Conservation (phyloP, 2,113 vertebrate genomes). For the Baryphthengus martii region DNA sequence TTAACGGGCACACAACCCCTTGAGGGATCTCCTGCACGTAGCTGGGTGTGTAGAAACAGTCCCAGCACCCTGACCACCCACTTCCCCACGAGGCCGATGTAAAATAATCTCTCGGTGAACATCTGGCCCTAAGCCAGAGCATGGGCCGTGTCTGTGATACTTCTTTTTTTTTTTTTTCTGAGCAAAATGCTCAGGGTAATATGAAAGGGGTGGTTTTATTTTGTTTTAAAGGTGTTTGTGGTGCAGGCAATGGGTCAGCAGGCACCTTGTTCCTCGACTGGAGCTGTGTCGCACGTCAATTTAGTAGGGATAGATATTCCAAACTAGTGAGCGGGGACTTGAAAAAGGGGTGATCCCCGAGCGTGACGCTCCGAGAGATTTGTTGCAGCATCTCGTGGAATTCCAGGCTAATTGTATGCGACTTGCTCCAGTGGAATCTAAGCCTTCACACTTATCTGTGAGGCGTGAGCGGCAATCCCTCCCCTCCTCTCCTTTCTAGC, state of each 20-base stretch:
- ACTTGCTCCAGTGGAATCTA: background rate
- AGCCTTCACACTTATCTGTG: background rate
- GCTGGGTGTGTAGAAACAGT: constrained; percentile 2
- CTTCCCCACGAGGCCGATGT: background rate
- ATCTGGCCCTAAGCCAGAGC: background rate
- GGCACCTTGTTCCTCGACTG: background rate
- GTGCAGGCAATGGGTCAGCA: background rate
- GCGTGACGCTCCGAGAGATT: background rate
- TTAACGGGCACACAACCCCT: background rate
- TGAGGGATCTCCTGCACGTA: background rate
- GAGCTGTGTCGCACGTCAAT: background rate
- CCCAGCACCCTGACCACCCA: background rate
- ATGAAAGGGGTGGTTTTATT: background rate
- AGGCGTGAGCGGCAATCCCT: background rate
- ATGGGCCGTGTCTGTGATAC: background rate
- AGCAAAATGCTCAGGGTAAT: background rate
- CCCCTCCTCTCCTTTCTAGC: fast-evolving
- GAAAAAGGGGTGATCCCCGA: background rate
- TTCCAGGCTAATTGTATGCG: background rate
- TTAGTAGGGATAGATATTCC: background rate
- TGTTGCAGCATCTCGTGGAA: background rate
- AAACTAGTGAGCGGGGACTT: background rate
- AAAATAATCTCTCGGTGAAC: background rate
- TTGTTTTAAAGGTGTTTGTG: background rate
- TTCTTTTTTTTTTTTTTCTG: background rate